These are phyloP conservation scores for Panagrolaimus sp. DNA, from an alignment of 1,140 invertebrate species.

Conservation along the genomic window DNA sequence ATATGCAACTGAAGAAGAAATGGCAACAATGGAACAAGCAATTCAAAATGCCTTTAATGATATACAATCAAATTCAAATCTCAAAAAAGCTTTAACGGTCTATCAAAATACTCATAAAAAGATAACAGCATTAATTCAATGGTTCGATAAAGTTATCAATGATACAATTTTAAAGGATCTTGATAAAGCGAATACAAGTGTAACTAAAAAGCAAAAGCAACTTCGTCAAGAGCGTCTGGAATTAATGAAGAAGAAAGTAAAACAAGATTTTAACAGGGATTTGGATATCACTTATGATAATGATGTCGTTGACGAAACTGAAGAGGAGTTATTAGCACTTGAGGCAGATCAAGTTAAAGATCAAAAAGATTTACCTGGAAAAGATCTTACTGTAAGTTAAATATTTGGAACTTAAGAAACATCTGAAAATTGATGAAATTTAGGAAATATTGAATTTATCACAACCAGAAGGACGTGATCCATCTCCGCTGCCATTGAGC, in stretches of 20 bases:
- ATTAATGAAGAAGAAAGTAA: conserved; percentile 51
- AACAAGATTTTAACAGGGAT: conserved; percentile 40
- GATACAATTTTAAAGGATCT: conserved; percentile 57
- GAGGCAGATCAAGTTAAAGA: conserved; percentile 50
- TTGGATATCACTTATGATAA: conserved; percentile 41
- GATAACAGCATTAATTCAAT: conserved; percentile 64
- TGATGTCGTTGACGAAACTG: conserved; percentile 38
- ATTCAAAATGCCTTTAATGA: conserved; percentile 66
- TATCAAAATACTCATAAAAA: conserved; percentile 64
- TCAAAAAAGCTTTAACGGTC: conserved; percentile 63
- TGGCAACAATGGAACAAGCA: conserved; percentile 63
- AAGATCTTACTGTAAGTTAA: conserved; percentile 39
- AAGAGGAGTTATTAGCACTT: conserved; percentile 49
- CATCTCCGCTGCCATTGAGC: conserved; percentile 40
- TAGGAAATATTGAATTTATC: conserved; percentile 47
- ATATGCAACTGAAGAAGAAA: conserved; percentile 66
- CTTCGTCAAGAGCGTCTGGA: conserved; percentile 49
- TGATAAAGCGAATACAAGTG: conserved; percentile 53
- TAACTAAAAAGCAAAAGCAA: conserved; percentile 52
- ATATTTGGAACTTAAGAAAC: not conserved
- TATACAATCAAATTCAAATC: conserved; percentile 63
- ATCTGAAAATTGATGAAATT: conserved; percentile 11
- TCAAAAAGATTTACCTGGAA: conserved; percentile 43
- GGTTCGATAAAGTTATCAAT: conserved; percentile 64
- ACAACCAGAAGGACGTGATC: conserved; percentile 38